phyloP scores from a whole-genome alignment of 1,140 invertebrate genomes.

The Lasioglossum baleicum region DNA sequence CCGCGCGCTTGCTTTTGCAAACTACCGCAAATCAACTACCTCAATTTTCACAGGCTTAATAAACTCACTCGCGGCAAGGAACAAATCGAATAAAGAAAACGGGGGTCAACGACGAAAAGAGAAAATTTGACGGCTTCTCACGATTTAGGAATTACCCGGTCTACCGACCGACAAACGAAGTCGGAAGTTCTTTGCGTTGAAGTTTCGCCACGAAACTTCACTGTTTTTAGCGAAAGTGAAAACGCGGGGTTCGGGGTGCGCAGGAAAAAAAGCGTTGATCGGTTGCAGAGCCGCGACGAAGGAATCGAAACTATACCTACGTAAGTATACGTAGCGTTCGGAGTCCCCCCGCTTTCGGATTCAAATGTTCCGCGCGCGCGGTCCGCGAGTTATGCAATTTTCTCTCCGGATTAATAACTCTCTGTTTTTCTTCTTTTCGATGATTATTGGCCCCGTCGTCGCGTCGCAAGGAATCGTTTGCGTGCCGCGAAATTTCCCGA shows the following conservation, averaged over 20 bases:
- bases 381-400: neutral
- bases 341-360: neutral
- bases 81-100: too few relatives aligned
- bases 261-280: neutral
- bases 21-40: too few relatives aligned
- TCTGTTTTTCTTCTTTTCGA: neutral
- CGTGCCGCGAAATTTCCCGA: constrained; percentile 58
- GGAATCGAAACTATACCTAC: neutral
- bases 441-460: neutral
- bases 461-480: neutral
- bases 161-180: too few relatives aligned
- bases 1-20: too few relatives aligned
- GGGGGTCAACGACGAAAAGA: too few relatives aligned
- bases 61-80: too few relatives aligned
- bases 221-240: constrained; percentile 10
- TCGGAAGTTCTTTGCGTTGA: neutral
- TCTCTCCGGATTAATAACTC: too few relatives aligned
- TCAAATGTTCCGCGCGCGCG: neutral
- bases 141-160: too few relatives aligned
- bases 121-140: too few relatives aligned
- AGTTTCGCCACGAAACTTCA: constrained; percentile 12
- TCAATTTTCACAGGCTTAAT: too few relatives aligned
- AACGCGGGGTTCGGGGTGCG: neutral
- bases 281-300: neutral
- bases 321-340: too few relatives aligned